Conservation (phyloP, 2,888 invertebrate genomes). For the Stenichneumon culpator region DNA sequence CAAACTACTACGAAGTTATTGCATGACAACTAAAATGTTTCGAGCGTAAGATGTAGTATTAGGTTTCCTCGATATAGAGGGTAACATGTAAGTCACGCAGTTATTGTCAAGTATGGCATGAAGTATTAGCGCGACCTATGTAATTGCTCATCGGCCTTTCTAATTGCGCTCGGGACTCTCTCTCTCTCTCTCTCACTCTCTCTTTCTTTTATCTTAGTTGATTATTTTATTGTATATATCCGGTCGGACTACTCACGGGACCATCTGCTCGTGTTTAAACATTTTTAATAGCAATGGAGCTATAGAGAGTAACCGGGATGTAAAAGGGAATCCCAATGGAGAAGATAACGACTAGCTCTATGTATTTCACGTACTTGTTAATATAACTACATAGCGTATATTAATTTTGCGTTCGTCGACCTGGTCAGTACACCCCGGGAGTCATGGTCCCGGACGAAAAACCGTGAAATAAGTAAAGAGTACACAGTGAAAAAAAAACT, state of each 20-base stretch:
- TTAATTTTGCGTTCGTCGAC: conserved; percentile 1
- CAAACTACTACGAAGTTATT: not conserved
- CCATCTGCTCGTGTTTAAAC: conserved; percentile 49
- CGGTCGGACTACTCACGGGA: conserved; percentile 13
- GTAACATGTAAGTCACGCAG: not conserved
- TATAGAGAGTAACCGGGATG: not conserved
- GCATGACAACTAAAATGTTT: not conserved
- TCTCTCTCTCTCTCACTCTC: not conserved
- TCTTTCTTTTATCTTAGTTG: too few relatives aligned
- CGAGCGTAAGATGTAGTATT: not conserved
- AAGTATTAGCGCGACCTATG: conserved; percentile 1
- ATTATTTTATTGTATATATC: conserved; percentile 44
- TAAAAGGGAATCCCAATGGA: not conserved
- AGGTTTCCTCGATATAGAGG: not conserved
- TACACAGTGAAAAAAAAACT: not conserved
- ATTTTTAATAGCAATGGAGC: conserved; percentile 15
- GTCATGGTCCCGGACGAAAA: not conserved
- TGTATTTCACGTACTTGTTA: not conserved
- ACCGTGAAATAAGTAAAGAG: not conserved
- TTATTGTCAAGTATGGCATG: conserved; percentile 8
- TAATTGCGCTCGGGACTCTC: not conserved
- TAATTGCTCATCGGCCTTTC: conserved; percentile 9
- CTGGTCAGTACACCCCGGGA: not conserved
- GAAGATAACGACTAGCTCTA: conserved; percentile 27
- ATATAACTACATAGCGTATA: conserved; percentile 11